Evolutionary conservation across 2,888 invertebrate genomes (phyloP).

Genomic region (Bombylius discolor): DNA sequence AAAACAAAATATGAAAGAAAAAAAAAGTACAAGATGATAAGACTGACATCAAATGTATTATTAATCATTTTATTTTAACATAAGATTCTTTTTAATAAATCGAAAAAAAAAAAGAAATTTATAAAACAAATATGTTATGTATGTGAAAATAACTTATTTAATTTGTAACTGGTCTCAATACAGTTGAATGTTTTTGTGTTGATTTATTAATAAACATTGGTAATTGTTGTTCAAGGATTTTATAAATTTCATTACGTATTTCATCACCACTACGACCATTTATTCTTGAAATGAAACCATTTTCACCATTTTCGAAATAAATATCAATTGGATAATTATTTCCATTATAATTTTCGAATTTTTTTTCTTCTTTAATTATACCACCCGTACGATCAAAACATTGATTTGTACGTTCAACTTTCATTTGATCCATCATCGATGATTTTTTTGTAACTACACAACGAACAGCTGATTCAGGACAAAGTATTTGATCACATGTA

Average conservation of each 20-base stretch:
- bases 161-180: background rate
- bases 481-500: background rate
- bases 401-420: background rate
- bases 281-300: background rate
- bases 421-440: background rate
- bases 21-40: too few relatives aligned
- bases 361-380: background rate
- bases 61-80: too few relatives aligned
- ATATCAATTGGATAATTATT: background rate
- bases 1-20: too few relatives aligned
- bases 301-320: background rate
- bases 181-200: background rate
- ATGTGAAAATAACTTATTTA: too few relatives aligned
- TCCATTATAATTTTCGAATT: background rate
- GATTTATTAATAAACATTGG: background rate
- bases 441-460: background rate
- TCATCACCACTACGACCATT: background rate
- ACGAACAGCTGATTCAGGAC: background rate
- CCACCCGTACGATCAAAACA: background rate
- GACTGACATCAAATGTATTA: too few relatives aligned
- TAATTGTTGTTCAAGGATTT: background rate
- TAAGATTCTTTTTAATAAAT: too few relatives aligned
- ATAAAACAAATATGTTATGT: too few relatives aligned
- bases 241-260: background rate
- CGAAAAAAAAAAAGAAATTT: too few relatives aligned